Base-by-base conservation (phyloP, 2,113 vertebrate species). In the Sapayoa aenigma region DNA sequence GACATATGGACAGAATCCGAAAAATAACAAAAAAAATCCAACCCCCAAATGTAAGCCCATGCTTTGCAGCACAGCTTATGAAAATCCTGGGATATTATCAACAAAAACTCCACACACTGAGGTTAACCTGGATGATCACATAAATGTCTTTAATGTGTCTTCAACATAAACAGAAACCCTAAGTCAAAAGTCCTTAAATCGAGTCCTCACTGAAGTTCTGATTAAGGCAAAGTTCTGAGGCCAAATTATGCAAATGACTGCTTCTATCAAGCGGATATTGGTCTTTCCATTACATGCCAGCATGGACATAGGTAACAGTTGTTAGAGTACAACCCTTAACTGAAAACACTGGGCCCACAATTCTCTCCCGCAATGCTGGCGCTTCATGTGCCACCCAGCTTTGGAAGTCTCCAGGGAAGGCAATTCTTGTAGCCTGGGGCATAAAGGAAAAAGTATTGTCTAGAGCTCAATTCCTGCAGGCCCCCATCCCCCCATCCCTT, bases 401-500 rank as follows among this genome's bases (percentile, higher is more conserved):
- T 60, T 33, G 23, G 28, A 60, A 47, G 71, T 3, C 39, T 55
- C 4, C 1, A 77, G 75, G 28, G 87, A 90, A 49, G 16, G 65
- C 27, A 84, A 50, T 28, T 86, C 79, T 80, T 65, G 59, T 12
- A 47, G 78, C 31, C 9, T 41, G 56, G 30, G 46, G 65, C 55
- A 80, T 37, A 92, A 39, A 93, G 85, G 59, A 96, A 95, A 23
- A 78, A 53, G 37, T 30, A 93, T 56, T 90, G 90, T 60, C 60
- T 69, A 19, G 31, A 84, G 68, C n/a, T 65, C 67, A 71, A 50
- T 3, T 86, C 76, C 85, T 92, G 63, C 60, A 78, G 42, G 47
- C 6, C 17, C 20, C 53, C 9, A 8, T 9, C 35, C 27, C 49
- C 19, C 31, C 12, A 27, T 11, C 6, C 27, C 75, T 4, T n/a